Evolutionary conservation across 2,113 vertebrate species (phyloP).

Genomic region (Elephantulus edwardii): DNA sequence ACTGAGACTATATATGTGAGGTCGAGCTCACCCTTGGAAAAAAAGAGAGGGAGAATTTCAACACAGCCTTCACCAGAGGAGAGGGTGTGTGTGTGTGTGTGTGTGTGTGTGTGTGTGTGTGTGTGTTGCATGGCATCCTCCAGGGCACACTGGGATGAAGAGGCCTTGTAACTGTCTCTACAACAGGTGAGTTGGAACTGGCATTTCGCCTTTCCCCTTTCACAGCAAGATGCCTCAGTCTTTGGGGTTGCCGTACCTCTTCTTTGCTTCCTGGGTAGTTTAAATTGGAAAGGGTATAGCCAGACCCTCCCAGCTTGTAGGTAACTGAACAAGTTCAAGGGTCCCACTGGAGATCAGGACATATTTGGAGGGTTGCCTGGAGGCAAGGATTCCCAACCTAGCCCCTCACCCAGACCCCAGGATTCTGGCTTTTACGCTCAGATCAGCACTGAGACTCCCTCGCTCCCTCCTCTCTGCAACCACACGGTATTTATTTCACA

Average conservation of each 20-base stretch:
- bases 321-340: not conserved
- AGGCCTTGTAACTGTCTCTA: not conserved
- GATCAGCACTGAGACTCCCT: not conserved
- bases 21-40: not conserved
- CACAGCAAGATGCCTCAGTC: not conserved
- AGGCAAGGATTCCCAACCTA: not conserved
- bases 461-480: slow-evolving; percentile 2
- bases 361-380: not conserved
- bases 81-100: not conserved
- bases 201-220: not conserved
- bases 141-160: not conserved
- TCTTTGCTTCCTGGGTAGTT: not conserved
- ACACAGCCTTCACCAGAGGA: not conserved
- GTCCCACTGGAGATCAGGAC: rapidly evolving
- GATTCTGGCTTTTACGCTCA: not conserved
- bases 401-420: not conserved
- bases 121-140: not conserved
- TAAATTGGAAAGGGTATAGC: not conserved
- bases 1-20: not conserved
- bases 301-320: not conserved
- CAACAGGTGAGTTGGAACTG: not conserved
- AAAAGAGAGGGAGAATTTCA: not conserved
- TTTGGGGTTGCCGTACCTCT: not conserved
- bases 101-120: not conserved
- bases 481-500: slow-evolving; percentile 52